Conservation (phyloP, 2,797 vertebrate genomes). For the Microctenopoma stevenorrisi region DNA sequence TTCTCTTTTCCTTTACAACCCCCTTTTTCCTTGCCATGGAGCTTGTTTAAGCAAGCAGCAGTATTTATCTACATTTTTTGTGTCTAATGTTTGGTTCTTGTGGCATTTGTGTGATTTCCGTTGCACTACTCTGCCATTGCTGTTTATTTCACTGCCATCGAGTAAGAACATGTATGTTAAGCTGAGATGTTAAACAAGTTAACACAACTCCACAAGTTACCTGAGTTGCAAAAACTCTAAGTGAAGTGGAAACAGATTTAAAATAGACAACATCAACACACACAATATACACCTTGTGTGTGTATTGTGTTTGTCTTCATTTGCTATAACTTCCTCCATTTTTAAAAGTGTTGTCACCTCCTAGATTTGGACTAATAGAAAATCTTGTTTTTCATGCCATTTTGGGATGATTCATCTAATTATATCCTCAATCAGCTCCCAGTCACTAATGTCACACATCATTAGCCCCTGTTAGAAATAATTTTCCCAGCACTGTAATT, state of each 20-base stretch:
- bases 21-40: neutral
- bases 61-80: conserved; percentile 19
- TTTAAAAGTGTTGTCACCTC: conserved; percentile 1
- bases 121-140: neutral
- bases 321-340: neutral
- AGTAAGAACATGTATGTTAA: no score
- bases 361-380: conserved; percentile 38
- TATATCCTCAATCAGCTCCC: conserved; percentile 68
- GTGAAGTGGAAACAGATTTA: neutral
- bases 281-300: no score
- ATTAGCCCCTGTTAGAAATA: conserved; percentile 64
- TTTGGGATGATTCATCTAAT: conserved; percentile 70
- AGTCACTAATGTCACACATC: conserved; percentile 60
- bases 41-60: conserved; percentile 2
- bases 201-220: neutral
- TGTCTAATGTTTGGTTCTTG: conserved; percentile 6
- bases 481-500: conserved; percentile 60
- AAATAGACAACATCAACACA: no score
- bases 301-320: conserved; percentile 11
- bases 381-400: conserved; percentile 42
- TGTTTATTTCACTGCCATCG: neutral
- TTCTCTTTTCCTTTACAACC: conserved; percentile 4
- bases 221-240: neutral
- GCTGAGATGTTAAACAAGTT: neutral
- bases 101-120: neutral